Conservation (phyloP, 1,140 invertebrate genomes). For the Cyclargus thomasi region DNA sequence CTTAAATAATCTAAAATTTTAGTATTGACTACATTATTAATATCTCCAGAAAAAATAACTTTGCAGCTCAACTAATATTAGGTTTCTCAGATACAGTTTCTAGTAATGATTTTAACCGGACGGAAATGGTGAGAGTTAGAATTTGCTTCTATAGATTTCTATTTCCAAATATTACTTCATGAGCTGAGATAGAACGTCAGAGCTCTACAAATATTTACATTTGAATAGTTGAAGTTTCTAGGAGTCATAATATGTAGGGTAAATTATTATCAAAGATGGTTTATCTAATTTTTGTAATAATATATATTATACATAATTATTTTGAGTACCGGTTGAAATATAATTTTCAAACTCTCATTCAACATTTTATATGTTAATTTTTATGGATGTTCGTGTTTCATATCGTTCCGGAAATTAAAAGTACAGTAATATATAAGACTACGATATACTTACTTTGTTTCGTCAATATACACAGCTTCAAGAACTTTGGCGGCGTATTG, state of each 20-base stretch:
- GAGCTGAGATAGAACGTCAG: background rate
- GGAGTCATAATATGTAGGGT: background rate
- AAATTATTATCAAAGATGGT: background rate
- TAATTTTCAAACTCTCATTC: no score
- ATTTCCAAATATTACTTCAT: background rate
- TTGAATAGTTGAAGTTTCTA: background rate
- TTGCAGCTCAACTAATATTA: no score
- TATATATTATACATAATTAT: no score
- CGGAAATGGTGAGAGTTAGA: background rate
- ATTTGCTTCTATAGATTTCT: background rate
- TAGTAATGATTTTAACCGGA: background rate
- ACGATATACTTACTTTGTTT: constrained; percentile 80
- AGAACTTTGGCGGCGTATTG: constrained; percentile 90
- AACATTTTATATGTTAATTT: no score
- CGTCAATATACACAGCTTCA: constrained; percentile 91
- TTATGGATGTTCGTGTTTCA: no score
- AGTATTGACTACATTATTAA: background rate
- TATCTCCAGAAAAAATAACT: background rate
- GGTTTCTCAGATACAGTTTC: background rate
- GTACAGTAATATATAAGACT: no score
- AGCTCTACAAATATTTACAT: background rate
- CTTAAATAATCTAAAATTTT: no score
- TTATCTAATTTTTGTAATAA: background rate
- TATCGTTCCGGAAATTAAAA: no score
- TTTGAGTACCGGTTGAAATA: no score